phyloP scores from a whole-genome alignment of 2,888 invertebrate genomes.

The Oligia fasciuncula region DNA sequence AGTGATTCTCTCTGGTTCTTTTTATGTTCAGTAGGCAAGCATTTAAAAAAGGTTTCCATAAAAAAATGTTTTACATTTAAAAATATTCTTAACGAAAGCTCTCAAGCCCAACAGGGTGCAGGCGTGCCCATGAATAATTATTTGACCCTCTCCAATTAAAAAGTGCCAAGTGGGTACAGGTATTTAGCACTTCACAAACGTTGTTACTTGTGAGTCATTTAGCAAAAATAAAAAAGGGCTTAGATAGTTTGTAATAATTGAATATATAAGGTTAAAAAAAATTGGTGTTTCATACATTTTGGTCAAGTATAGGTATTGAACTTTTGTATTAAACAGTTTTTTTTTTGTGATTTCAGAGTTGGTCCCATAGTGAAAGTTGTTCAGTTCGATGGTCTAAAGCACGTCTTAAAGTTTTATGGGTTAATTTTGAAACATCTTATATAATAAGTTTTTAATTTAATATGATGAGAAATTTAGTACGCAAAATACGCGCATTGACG shows the following conservation, averaged over 20 bases:
- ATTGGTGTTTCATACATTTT: too few species aligned
- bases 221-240: slow-evolving; percentile 58
- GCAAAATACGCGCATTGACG: too few species aligned
- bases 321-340: too few species aligned
- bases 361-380: too few species aligned
- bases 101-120: slow-evolving; percentile 58
- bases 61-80: slow-evolving; percentile 59
- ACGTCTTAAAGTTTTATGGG: too few species aligned
- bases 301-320: too few species aligned
- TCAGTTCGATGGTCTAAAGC: too few species aligned
- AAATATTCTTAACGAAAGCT: slow-evolving; percentile 64
- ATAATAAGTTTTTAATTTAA: slow-evolving; percentile 8
- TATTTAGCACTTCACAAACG: slow-evolving; percentile 68
- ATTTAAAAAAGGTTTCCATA: slow-evolving; percentile 38
- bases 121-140: slow-evolving; percentile 78
- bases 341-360: too few species aligned
- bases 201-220: slow-evolving; percentile 66
- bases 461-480: not conserved
- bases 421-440: not conserved
- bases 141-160: slow-evolving; percentile 77
- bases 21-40: not conserved
- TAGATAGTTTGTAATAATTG: slow-evolving; percentile 15
- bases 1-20: not conserved
- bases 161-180: slow-evolving; percentile 71
- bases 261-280: too few species aligned